Conservation (phyloP, 2,113 vertebrate species). For the Cettia cetti region DNA sequence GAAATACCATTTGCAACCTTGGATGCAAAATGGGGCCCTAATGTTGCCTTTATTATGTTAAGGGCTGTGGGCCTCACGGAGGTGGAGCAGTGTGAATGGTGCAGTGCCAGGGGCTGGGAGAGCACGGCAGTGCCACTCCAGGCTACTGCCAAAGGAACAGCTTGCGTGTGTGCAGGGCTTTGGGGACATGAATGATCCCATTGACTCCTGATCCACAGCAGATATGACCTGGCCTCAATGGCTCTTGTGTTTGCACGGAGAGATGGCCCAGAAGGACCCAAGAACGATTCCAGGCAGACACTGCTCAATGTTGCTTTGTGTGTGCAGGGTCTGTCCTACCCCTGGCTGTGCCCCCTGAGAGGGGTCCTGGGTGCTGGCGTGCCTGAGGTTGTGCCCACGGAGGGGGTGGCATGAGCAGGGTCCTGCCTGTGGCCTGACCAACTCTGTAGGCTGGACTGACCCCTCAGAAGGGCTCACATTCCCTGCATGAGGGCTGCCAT, state of each 20-base stretch:
- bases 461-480: accelerated
- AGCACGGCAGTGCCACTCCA: accelerated
- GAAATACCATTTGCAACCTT: conserved; percentile 4
- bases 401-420: background rate
- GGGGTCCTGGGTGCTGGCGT: background rate
- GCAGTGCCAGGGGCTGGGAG: background rate
- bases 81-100: background rate
- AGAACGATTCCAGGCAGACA: background rate
- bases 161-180: accelerated
- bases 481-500: accelerated
- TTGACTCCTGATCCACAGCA: background rate
- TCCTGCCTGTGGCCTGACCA: background rate
- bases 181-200: background rate
- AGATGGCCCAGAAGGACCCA: background rate
- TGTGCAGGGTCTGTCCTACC: accelerated
- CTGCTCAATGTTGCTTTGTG: background rate
- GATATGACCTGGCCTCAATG: background rate
- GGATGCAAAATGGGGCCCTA: background rate
- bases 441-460: background rate
- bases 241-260: background rate
- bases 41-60: background rate
- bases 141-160: background rate
- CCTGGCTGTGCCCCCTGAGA: background rate
- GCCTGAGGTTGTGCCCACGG: accelerated
- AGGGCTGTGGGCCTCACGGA: background rate